These are phyloP conservation scores for Nerophis lumbriciformis DNA, from an alignment of 2,113 vertebrate species.

Conservation along the genomic window DNA sequence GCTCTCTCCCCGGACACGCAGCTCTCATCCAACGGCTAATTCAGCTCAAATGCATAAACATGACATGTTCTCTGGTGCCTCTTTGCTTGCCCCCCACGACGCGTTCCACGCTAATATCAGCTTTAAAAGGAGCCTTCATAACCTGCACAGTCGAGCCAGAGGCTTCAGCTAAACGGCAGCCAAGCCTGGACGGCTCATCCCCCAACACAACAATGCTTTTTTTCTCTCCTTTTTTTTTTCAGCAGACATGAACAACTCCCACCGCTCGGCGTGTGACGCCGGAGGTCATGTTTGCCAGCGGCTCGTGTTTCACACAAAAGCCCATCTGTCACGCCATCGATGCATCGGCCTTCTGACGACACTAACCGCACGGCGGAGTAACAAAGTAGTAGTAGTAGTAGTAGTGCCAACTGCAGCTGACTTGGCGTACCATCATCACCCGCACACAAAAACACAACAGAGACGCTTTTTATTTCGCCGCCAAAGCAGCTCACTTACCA, in stretches of 20 bases:
- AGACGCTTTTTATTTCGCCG: not conserved
- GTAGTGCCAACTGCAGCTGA: too few relatives aligned
- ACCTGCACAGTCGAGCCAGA: conserved; percentile 27
- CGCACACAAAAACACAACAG: conserved; percentile 7
- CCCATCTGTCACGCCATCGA: conserved; percentile 60
- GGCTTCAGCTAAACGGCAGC: conserved; percentile 18
- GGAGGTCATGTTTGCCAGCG: conserved; percentile 56
- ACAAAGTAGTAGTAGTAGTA: too few relatives aligned
- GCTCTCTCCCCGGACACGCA: conserved; percentile 61
- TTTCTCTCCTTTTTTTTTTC: conserved; percentile 47
- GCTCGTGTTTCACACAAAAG: conserved; percentile 56
- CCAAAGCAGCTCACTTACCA: conserved; percentile 17
- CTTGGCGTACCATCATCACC: conserved; percentile 2
- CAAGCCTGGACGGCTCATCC: conserved; percentile 52
- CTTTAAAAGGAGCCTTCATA: conserved; percentile 42
- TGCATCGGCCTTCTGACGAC: conserved; percentile 15
- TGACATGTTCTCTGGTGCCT: conserved; percentile 13
- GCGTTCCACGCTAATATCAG: conserved; percentile 6
- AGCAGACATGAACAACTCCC: conserved; percentile 62
- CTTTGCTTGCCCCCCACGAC: conserved; percentile 3
- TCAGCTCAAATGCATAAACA: conserved; percentile 13
- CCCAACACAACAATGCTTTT: conserved; percentile 75
- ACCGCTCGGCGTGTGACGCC: conserved; percentile 59
- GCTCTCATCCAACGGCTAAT: conserved; percentile 67
- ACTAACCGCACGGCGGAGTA: not conserved